phyloP scores from a whole-genome alignment of 2,113 vertebrate species.

The Chaetodon auriga region DNA sequence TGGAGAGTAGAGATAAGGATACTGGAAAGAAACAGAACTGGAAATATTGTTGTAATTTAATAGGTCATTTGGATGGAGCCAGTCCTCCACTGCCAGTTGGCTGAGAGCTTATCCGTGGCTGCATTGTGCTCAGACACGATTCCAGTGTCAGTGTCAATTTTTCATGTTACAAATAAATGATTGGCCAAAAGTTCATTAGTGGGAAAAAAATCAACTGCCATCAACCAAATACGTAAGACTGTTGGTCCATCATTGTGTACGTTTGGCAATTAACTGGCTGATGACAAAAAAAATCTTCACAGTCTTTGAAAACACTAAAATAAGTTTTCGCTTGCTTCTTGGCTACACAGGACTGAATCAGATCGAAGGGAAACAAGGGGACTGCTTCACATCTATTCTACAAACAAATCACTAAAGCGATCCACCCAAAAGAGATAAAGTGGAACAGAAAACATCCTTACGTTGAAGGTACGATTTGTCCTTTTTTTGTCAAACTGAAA shows the following conservation, averaged over 20 bases:
- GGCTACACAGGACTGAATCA: background rate
- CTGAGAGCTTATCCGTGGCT: conserved; percentile 41
- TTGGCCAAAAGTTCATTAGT: no score
- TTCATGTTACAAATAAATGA: no score
- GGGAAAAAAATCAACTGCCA: background rate
- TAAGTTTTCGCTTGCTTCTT: background rate
- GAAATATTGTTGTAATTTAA: conserved; percentile 50
- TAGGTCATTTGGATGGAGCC: conserved; percentile 23
- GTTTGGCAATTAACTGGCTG: background rate
- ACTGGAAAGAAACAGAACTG: conserved; percentile 38
- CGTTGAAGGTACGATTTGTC: conserved; percentile 1
- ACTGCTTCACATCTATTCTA: conserved; percentile 9
- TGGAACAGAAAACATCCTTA: conserved; percentile 12
- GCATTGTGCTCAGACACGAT: conserved; percentile 1
- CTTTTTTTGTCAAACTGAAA: background rate
- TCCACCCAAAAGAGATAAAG: conserved; percentile 27
- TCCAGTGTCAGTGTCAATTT: background rate
- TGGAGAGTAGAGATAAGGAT: conserved; percentile 20
- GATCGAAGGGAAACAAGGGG: conserved; percentile 2
- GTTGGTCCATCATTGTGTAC: no score
- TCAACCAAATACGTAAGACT: background rate
- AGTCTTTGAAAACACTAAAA: background rate
- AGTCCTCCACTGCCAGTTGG: conserved; percentile 39
- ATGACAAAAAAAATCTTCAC: background rate
- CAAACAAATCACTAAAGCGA: conserved; percentile 19